These are phyloP conservation scores for Oceanodroma leucorhoa DNA, from an alignment of 2,797 vertebrate species.

Conservation along the genomic window DNA sequence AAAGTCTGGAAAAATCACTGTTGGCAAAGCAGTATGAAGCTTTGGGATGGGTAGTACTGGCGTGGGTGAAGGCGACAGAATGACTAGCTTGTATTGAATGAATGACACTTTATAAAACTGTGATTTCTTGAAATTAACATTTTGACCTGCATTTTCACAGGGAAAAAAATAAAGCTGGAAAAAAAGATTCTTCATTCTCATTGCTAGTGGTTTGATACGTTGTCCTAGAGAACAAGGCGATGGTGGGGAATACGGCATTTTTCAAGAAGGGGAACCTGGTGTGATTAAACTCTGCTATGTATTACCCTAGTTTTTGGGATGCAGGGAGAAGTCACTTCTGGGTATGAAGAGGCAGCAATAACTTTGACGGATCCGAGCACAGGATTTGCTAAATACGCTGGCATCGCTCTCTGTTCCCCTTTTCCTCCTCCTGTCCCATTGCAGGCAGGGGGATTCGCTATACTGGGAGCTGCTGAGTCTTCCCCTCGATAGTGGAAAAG, in stretches of 20 bases:
- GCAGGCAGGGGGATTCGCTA: not conserved
- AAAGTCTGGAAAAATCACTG: not conserved
- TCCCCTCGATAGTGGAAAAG: rapidly evolving
- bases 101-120: slow-evolving; percentile 57
- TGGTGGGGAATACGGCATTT: not conserved
- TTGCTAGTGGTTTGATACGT: not conserved
- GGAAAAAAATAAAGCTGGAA: slow-evolving; percentile 7
- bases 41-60: not conserved
- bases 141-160: slow-evolving; percentile 40
- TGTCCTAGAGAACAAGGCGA: not conserved
- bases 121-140: not conserved
- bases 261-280: not conserved
- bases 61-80: not conserved
- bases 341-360: not conserved
- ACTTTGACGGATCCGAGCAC: not conserved
- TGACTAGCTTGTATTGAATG: not conserved
- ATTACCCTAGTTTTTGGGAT: not conserved
- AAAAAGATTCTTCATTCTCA: not conserved
- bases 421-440: not conserved
- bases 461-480: not conserved
- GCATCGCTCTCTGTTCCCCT: not conserved
- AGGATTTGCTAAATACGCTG: not conserved
- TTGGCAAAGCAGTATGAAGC: not conserved
- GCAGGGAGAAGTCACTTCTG: not conserved
- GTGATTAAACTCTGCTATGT: not conserved